Conservation (phyloP, 2,888 invertebrate species). For the Scaptomyza reducta region DNA sequence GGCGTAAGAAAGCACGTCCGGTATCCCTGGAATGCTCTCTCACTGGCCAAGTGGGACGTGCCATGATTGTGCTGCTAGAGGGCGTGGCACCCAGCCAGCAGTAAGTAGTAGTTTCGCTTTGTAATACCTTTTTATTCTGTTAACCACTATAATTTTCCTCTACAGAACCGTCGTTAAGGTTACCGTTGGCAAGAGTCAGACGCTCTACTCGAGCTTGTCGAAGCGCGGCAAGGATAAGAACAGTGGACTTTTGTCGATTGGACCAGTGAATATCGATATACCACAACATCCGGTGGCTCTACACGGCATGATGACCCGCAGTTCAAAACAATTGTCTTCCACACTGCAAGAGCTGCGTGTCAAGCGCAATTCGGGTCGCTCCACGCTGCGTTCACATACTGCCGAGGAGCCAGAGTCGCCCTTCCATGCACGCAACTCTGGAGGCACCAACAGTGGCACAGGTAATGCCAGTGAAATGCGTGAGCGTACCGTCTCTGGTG, state of each 20-base stretch:
- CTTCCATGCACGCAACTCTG: conserved; percentile 81
- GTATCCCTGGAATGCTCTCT: conserved; percentile 90
- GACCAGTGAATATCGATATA: conserved; percentile 96
- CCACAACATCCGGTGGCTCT: conserved; percentile 99
- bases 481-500: conserved; percentile 76
- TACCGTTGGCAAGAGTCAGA: conserved; percentile 95
- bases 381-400: conserved; percentile 87
- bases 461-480: conserved; percentile 64
- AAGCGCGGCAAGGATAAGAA: conserved; percentile 91
- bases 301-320: conserved; percentile 99
- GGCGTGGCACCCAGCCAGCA: conserved; percentile 95
- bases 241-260: conserved; percentile 92
- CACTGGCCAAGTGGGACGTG: conserved; percentile 95
- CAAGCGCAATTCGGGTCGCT: conserved; percentile 90
- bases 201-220: conserved; percentile 93
- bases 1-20: conserved; percentile 92
- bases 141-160: neutral
- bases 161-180: conserved; percentile 95
- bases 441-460: conserved; percentile 64
- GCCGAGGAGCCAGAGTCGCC: conserved; percentile 86
- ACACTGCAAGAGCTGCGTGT: conserved; percentile 95
- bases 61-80: conserved; percentile 96
- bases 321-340: conserved; percentile 95
- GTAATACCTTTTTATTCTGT: neutral
- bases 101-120: conserved; percentile 84